Conservation (phyloP, 2,888 invertebrate species). For the Plemyria rubiginata region DNA sequence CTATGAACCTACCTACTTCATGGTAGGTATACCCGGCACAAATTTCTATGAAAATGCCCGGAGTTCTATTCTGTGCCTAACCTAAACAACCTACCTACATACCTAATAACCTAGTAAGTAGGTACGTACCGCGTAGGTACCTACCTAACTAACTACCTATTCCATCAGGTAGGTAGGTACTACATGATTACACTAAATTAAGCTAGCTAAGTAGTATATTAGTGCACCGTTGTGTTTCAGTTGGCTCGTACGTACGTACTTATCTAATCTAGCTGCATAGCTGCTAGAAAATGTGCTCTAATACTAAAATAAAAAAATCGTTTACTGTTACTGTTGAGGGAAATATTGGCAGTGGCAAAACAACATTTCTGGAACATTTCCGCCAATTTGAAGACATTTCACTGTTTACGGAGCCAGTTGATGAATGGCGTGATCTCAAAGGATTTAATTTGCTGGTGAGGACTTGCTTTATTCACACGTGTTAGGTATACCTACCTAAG, state of each 20-base stretch:
- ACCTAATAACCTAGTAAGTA: too few relatives aligned
- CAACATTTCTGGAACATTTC: constrained; percentile 93
- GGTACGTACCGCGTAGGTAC: too few relatives aligned
- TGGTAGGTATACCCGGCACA: too few relatives aligned
- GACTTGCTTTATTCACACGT: background rate
- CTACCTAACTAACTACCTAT: too few relatives aligned
- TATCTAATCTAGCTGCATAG: background rate
- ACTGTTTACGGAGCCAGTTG: constrained; percentile 90
- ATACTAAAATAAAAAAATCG: constrained; percentile 78
- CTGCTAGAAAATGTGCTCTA: constrained; percentile 58
- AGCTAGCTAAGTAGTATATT: too few relatives aligned
- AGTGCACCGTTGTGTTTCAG: background rate
- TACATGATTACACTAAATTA: too few relatives aligned
- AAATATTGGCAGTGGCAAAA: constrained; percentile 96
- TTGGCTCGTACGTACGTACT: background rate
- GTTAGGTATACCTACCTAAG: too few relatives aligned
- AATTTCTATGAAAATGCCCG: too few relatives aligned
- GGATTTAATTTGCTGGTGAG: constrained; percentile 91
- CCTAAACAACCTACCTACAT: too few relatives aligned
- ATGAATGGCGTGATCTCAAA: constrained; percentile 92
- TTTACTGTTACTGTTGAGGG: constrained; percentile 95
- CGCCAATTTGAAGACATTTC: constrained; percentile 89
- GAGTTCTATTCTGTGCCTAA: too few relatives aligned
- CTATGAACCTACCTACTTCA: too few relatives aligned
- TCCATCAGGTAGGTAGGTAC: too few relatives aligned